Base-by-base conservation (phyloP, 2,888 invertebrate species). In the Deroplatys truncata region DNA sequence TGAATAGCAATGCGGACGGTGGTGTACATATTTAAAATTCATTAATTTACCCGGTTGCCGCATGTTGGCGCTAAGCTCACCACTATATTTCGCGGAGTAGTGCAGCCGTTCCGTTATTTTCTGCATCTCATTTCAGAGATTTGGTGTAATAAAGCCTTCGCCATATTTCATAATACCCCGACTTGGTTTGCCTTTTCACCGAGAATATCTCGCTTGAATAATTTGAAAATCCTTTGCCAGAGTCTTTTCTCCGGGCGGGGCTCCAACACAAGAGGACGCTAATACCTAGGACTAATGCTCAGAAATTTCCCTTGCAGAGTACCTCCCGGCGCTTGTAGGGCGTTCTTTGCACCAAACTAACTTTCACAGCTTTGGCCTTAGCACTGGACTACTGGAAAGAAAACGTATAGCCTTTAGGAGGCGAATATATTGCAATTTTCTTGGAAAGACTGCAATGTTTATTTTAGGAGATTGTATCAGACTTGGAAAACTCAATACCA, bases 151-250 rank as follows among this genome's bases (percentile, higher is more conserved):
- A 72, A 72, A 72, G 56, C 56, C 56, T 72, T 72, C 56, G 56
- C 56, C 56, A 72, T 72, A 72, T 72, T 72, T 72, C 56, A 72
- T 72, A 72, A 72, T 72, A 72, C 56, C 56, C 56, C 56, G 56
- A 72, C 56, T 72, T 72, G 56, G 56, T 72, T 72, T 72, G 56
- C 56, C 56, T 72, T 72, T 72, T 72, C 56, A 72, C 56, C 56
- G 56, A 72, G 56, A 72, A 72, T 72, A 86, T 86, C 86, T 82
- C 86, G 72, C 82, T 86, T 86, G 86, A 86, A 86, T 86, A 86
- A 86, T 86, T 82, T 86, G 86, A 86, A 86, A 86, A 86, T 86
- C 86, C 86, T 82, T 86, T 85, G 28, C 28, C 49, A 13, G 56
- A 49, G 28, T 85, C 49, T 85, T 86, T 86, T 82, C 86, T 72